A percentile compares a stretch with the other conserved stretches of the same genome.
These are phyloP conservation scores for Beroe forskalii DNA, from an alignment of 37 sponge, comb jelly and placozoan genomes.

Conservation along the genomic window DNA sequence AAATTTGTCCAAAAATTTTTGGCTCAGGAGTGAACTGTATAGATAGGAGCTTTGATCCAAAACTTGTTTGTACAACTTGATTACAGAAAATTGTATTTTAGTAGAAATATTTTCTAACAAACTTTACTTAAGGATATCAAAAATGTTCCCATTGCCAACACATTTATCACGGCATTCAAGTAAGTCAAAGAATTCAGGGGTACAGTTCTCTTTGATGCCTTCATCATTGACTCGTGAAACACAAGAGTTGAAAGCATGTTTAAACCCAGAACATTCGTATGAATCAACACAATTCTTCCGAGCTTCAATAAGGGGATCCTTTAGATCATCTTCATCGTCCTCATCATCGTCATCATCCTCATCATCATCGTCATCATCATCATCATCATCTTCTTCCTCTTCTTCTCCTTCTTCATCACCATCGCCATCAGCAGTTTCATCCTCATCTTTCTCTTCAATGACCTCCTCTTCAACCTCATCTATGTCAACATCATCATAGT, in stretches of 20 bases:
- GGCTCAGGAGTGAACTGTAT: too few relatives aligned
- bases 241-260: conserved; percentile 8
- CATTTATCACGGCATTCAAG: conserved; percentile 45
- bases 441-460: not conserved
- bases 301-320: not conserved
- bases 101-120: too few relatives aligned
- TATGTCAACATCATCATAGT: not conserved
- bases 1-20: too few relatives aligned
- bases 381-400: not conserved
- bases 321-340: conserved; percentile 2
- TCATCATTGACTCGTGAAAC: not conserved
- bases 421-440: not conserved
- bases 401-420: not conserved
- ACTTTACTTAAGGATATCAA: too few relatives aligned
- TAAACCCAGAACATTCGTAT: not conserved
- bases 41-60: too few relatives aligned
- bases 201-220: conserved; percentile 34
- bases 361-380: conserved; percentile 32
- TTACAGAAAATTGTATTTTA: too few relatives aligned
- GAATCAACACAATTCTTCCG: conserved; percentile 2
- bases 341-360: conserved; percentile 9
- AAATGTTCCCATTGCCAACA: too few relatives aligned
- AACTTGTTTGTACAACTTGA: too few relatives aligned
- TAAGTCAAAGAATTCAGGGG: conserved; percentile 37
- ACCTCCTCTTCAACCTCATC: not conserved